Percentiles rank a stretch among this genome's conserved stretches.
Evolutionary conservation across 2,888 invertebrate species (phyloP).

Genomic region (Watsonalla binaria): DNA sequence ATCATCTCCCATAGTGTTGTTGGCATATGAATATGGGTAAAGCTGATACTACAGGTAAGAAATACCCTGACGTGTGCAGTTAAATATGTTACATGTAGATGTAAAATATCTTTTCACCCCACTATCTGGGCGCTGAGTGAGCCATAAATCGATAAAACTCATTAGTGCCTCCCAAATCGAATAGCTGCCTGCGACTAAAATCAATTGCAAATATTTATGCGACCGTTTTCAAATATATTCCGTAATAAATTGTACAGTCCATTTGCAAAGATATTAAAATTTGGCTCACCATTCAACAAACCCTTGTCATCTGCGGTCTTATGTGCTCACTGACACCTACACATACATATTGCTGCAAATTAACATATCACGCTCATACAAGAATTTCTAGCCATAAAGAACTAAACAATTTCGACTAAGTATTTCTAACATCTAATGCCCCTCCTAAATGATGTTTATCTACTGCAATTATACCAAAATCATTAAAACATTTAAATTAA

Average conservation of each 20-base stretch:
- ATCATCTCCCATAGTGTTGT: too few species aligned
- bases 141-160: background rate
- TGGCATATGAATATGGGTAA: too few species aligned
- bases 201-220: background rate
- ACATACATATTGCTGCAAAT: slow-evolving; percentile 39
- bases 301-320: slow-evolving; percentile 58
- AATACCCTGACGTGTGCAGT: too few species aligned
- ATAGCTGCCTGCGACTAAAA: background rate
- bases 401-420: too few species aligned
- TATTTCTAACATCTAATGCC: too few species aligned
- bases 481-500: slow-evolving; percentile 2
- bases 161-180: background rate
- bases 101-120: background rate
- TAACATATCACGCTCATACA: slow-evolving; percentile 24
- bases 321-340: slow-evolving; percentile 45
- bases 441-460: background rate
- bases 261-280: slow-evolving; percentile 51
- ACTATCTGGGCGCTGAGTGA: background rate
- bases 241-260: background rate
- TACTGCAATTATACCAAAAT: background rate
- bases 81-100: too few species aligned
- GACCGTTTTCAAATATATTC: background rate
- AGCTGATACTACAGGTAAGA: too few species aligned
- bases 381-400: slow-evolving; percentile 6
- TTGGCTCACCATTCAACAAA: slow-evolving; percentile 48